phyloP scores from a whole-genome alignment of 2,797 vertebrate genomes.

The Lithobates sylvaticus region DNA sequence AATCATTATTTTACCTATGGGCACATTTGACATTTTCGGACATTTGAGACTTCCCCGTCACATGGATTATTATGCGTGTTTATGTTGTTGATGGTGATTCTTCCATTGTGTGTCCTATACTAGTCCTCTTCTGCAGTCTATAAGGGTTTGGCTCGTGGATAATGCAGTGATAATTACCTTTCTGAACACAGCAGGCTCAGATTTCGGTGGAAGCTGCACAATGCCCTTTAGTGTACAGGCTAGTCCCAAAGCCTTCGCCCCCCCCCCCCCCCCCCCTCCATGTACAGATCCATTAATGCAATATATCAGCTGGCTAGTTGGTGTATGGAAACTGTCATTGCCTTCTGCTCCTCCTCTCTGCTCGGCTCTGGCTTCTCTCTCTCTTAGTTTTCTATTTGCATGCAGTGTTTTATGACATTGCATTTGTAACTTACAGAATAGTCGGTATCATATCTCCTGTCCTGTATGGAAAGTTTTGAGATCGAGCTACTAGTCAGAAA shows the following conservation, averaged over 20 bases:
- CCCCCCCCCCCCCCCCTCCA: background rate
- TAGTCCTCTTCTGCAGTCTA: constrained; percentile 41
- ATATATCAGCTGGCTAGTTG: constrained; percentile 43
- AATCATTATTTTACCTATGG: background rate
- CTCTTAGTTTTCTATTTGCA: background rate
- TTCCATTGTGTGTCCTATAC: background rate
- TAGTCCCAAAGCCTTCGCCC: constrained; percentile 28
- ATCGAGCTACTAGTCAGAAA: too few relatives aligned
- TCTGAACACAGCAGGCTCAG: constrained; percentile 50
- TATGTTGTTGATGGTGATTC: too few relatives aligned
- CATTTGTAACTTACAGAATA: too few relatives aligned
- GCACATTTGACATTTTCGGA: too few relatives aligned
- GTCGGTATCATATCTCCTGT: too few relatives aligned
- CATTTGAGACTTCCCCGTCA: too few relatives aligned
- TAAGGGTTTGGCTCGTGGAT: constrained; percentile 55
- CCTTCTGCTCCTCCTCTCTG: constrained; percentile 8
- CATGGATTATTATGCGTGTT: too few relatives aligned
- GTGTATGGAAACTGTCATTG: constrained; percentile 48
- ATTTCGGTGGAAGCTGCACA: constrained; percentile 57
- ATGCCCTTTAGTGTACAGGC: constrained; percentile 36
- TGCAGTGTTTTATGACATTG: background rate
- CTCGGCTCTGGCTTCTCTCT: background rate
- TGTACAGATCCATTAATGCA: constrained; percentile 53
- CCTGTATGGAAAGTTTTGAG: too few relatives aligned
- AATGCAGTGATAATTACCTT: constrained; percentile 58